These are phyloP conservation scores for Opisthograptis luteolata DNA, from an alignment of 2,888 invertebrate genomes.

Conservation along the genomic window DNA sequence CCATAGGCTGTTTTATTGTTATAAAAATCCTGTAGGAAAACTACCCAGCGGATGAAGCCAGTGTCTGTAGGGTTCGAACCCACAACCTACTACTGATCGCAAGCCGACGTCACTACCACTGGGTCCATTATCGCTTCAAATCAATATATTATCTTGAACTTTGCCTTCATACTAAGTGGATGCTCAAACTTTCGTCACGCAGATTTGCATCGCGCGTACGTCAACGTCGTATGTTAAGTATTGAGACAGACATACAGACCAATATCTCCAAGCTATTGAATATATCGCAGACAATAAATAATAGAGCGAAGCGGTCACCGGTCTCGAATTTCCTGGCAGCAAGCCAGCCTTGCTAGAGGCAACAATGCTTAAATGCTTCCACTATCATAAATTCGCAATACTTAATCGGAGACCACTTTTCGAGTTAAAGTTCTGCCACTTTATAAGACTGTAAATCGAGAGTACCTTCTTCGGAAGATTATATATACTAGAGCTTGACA, in stretches of 20 bases:
- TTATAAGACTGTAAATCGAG: slow-evolving; percentile 1
- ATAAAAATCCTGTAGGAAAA: no score
- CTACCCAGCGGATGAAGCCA: no score
- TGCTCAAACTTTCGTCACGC: not conserved
- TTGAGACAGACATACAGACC: slow-evolving; percentile 2
- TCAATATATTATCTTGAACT: slow-evolving; percentile 3
- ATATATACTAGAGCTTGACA: no score
- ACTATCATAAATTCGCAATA: slow-evolving; percentile 21
- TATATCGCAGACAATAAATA: slow-evolving; percentile 37
- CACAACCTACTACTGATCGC: no score
- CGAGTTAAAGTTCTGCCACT: slow-evolving; percentile 7
- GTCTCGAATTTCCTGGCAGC: slow-evolving; percentile 25
- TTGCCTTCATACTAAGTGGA: slow-evolving; percentile 8
- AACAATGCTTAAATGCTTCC: slow-evolving; percentile 16
- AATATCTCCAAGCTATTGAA: slow-evolving; percentile 17
- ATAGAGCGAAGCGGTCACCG: slow-evolving; percentile 18
- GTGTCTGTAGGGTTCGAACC: no score
- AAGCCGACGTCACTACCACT: no score
- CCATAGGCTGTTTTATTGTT: no score
- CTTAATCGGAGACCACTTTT: slow-evolving; percentile 20
- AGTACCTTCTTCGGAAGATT: no score
- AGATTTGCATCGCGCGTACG: slow-evolving; percentile 4
- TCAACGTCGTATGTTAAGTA: slow-evolving; percentile 14
- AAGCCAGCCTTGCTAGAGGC: slow-evolving; percentile 23
- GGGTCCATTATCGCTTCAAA: no score